Base-by-base conservation (phyloP, 2,888 invertebrate species). In the Polyploca ridens region DNA sequence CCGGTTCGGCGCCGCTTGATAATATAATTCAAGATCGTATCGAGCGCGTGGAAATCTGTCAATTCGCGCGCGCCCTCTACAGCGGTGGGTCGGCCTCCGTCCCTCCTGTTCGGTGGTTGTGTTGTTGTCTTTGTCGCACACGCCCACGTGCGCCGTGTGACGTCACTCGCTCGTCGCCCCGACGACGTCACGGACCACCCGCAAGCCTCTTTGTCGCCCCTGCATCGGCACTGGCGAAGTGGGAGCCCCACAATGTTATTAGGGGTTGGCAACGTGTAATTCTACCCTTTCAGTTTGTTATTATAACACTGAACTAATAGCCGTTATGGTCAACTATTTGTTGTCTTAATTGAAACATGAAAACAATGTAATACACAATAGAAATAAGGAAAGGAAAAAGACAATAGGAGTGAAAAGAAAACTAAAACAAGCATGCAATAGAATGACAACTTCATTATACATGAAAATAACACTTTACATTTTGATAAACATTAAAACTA, bases 1-100 rank as follows among this genome's bases (percentile, higher is more conserved):
- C 81, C 73, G 75, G 74, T 81, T 80, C 78, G 74, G 74, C 69
- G 72, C 77, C 74, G 79, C 72, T 74, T 84, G 82, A 85, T 90
- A 90, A 89, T 89, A 84, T 86, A 82, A 87, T 88, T 86, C 87
- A 83, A 90, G 90, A 90, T 90, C 82, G 90, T 91, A 91, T 91
- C 88, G 90, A 91, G 86, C 90, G 91, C 82, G 88, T 84, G 85
- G 85, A 88, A 86, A 89, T 87, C 88, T 89, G 90, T 90, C 87
- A 90, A 88, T 88, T 88, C 86, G 88, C 86, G 88, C 85, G 88
- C 89, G 81, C 88, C 87, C 88, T 84, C 79, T 79, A 81, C 80
- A 76, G 78, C 71, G 75, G 69, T 72, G 78, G 75, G 71, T 70
- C 68, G 73, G 75, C 69, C 73, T 73, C 71, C 63, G 77, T 78